phyloP scores from a whole-genome alignment of 1,140 invertebrate genomes.

The Zaprionus davidi region DNA sequence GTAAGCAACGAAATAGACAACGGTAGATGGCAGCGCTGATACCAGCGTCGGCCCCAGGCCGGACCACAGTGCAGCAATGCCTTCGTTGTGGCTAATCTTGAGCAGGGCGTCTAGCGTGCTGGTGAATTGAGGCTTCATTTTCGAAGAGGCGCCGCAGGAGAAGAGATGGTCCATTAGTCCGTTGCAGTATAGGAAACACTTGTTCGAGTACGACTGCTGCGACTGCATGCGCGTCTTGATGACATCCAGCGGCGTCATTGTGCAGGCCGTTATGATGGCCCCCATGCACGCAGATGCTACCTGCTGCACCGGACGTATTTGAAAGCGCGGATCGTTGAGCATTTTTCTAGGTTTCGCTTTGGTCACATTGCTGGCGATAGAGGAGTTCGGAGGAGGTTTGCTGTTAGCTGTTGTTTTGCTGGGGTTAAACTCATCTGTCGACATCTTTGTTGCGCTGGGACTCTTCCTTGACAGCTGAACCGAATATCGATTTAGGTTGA shows the following conservation, averaged over 20 bases:
- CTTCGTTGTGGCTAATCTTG: constrained; percentile 96
- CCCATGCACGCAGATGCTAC: constrained; percentile 95
- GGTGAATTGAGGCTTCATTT: constrained; percentile 91
- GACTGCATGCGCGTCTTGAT: constrained; percentile 98
- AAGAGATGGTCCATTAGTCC: constrained; percentile 99
- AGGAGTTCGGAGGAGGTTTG: neutral
- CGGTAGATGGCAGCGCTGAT: constrained; percentile 97
- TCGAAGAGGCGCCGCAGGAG: constrained; percentile 87
- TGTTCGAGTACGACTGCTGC: constrained; percentile 91
- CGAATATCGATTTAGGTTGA: neutral
- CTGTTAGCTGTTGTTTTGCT: neutral
- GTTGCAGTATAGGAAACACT: constrained; percentile 98
- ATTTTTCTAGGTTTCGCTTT: constrained; percentile 28
- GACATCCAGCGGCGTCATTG: constrained; percentile 99
- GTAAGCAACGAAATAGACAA: constrained; percentile 98
- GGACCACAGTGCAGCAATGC: constrained; percentile 96
- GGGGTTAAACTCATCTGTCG: constrained; percentile 20
- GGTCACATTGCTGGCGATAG: neutral
- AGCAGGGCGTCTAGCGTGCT: constrained; percentile 98
- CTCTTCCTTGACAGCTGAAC: constrained; percentile 17
- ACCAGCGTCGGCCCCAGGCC: constrained; percentile 97
- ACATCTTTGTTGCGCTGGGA: constrained; percentile 43
- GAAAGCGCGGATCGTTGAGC: constrained; percentile 88
- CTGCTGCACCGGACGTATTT: constrained; percentile 94
- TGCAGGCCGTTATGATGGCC: constrained; percentile 93